Conservation (phyloP, 2,888 invertebrate species). For the Synergus laeviventris region DNA sequence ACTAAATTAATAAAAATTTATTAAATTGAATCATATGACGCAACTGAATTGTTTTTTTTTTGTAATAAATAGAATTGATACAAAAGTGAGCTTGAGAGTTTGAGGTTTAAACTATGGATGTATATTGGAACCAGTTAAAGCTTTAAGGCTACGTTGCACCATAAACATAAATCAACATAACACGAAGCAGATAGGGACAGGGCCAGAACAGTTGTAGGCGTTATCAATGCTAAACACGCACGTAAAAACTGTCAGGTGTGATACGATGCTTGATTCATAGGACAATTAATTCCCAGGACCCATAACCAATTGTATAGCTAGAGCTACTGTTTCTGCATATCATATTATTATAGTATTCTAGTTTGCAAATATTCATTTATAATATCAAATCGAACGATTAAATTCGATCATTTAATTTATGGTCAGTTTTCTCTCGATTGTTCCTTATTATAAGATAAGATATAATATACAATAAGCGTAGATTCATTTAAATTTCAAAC, state of each 20-base stretch:
- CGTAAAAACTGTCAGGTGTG: constrained; percentile 66
- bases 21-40: background rate
- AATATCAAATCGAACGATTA: background rate
- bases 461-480: constrained; percentile 5
- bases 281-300: constrained; percentile 68
- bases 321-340: constrained; percentile 22
- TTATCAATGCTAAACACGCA: constrained; percentile 73
- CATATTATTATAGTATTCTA: constrained; percentile 1
- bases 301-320: constrained; percentile 13
- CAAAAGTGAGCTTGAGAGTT: background rate
- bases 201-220: constrained; percentile 52
- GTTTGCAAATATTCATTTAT: background rate
- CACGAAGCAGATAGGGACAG: constrained; percentile 58
- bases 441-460: background rate
- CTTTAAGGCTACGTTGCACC: constrained; percentile 53
- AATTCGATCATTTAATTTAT: background rate
- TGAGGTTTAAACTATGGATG: constrained; percentile 21
- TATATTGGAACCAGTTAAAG: constrained; percentile 47
- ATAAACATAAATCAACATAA: constrained; percentile 72
- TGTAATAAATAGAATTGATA: background rate
- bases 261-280: constrained; percentile 73
- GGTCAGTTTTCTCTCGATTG: background rate
- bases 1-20: background rate
- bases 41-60: background rate
- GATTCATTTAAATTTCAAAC: background rate